A percentile compares a stretch with the other conserved stretches of the same genome.
Conservation (phyloP, 2,113 vertebrate genomes). For the Leptocoma aspasia region DNA sequence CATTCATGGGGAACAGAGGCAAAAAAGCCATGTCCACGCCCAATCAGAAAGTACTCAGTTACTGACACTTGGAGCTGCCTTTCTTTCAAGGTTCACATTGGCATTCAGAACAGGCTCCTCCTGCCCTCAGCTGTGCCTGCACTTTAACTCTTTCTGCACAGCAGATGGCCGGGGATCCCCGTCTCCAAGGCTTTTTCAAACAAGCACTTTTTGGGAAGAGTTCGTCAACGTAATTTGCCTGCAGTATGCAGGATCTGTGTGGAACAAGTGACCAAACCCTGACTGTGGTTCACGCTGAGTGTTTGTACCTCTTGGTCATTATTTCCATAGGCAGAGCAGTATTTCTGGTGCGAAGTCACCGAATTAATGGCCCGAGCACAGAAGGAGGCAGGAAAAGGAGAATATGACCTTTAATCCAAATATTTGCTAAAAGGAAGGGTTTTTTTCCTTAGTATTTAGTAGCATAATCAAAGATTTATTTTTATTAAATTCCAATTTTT, state of each 20-base stretch:
- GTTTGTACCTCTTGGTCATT: neutral
- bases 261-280: neutral
- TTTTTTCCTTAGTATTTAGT: neutral
- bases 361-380: neutral
- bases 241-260: neutral
- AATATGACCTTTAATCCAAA: neutral
- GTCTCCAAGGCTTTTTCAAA: neutral
- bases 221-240: neutral
- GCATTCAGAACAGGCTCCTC: neutral
- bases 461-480: neutral
- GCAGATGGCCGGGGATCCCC: neutral
- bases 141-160: neutral
- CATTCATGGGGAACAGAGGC: neutral
- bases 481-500: neutral
- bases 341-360: neutral
- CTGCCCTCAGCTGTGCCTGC: neutral
- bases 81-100: neutral
- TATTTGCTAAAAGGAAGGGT: neutral
- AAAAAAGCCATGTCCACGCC: fast-evolving
- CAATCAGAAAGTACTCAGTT: fast-evolving
- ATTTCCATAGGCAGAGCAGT: neutral
- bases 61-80: neutral
- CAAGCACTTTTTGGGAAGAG: neutral
- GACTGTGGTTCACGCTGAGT: fast-evolving
- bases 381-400: neutral